Evolutionary conservation across 2,888 invertebrate genomes (phyloP).

Genomic region (Cephus pulcher): DNA sequence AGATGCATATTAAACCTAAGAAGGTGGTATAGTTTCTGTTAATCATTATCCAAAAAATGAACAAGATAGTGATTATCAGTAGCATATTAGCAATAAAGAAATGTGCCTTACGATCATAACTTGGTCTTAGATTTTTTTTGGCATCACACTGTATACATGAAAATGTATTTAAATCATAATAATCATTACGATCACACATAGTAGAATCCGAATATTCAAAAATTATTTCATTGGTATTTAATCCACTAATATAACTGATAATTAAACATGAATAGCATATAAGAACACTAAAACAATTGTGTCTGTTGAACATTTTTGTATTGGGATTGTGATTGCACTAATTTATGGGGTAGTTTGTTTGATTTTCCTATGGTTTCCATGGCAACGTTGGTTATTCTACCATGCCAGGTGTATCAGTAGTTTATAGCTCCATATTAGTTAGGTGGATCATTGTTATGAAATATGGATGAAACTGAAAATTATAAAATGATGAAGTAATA

Average conservation of each 20-base stretch:
- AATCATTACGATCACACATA: constrained; percentile 66
- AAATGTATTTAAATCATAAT: constrained; percentile 68
- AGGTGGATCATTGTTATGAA: neutral
- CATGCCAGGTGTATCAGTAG: neutral
- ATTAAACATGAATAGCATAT: neutral
- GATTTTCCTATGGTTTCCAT: neutral
- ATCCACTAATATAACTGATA: neutral
- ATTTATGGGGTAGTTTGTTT: neutral
- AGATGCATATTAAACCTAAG: constrained; percentile 67
- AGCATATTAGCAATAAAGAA: neutral
- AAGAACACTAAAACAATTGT: neutral
- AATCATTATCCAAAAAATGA: neutral
- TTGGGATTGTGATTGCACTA: neutral
- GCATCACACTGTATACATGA: constrained; percentile 67
- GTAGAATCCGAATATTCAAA: constrained; percentile 45
- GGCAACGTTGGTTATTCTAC: neutral
- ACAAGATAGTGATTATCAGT: constrained; percentile 13
- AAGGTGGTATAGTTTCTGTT: constrained; percentile 15
- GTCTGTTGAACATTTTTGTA: neutral
- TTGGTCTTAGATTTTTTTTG: constrained; percentile 61
- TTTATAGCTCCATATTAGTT: neutral
- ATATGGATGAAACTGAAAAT: neutral
- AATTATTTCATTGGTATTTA: constrained; percentile 24
- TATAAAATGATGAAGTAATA: neutral
- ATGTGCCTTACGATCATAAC: constrained; percentile 59